Evolutionary conservation across 2,888 invertebrate species (phyloP).

Genomic region (Andrena minutula): DNA sequence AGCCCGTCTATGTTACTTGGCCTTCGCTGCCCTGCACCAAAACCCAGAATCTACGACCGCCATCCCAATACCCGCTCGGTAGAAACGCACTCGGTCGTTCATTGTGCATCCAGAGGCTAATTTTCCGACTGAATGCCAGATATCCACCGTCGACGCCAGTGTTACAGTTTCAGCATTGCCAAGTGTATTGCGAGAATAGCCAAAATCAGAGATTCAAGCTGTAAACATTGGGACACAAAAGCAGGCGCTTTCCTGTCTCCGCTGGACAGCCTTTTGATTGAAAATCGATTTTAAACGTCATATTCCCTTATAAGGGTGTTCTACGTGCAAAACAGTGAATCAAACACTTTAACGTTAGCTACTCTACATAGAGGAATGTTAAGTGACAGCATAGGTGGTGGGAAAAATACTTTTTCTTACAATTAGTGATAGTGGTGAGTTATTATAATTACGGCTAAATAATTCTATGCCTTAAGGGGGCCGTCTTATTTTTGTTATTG

Average conservation of each 20-base stretch:
- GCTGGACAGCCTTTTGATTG: neutral
- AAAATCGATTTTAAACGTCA: neutral
- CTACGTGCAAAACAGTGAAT: neutral
- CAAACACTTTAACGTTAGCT: neutral
- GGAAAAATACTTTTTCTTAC: too few relatives aligned
- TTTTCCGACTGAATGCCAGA: constrained; percentile 53
- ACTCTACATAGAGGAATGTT: too few relatives aligned
- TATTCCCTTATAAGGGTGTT: neutral
- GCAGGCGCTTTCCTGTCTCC: neutral
- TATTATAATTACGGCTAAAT: too few relatives aligned
- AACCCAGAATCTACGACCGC: constrained; percentile 61
- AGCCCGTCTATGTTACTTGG: constrained; percentile 25
- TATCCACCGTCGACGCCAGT: constrained; percentile 28
- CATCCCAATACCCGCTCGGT: constrained; percentile 52
- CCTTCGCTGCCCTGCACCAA: constrained; percentile 45
- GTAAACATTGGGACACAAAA: neutral
- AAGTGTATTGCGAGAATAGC: constrained; percentile 17
- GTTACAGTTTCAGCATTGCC: constrained; percentile 20
- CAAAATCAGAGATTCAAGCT: neutral
- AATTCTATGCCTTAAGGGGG: too few relatives aligned
- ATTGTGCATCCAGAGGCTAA: constrained; percentile 53
- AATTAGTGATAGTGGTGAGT: too few relatives aligned
- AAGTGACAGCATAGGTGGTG: too few relatives aligned
- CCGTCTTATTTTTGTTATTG: too few relatives aligned
- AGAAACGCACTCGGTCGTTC: constrained; percentile 54